phyloP scores from a whole-genome alignment of 2,113 vertebrate species.

The Pycnonotus jocosus region DNA sequence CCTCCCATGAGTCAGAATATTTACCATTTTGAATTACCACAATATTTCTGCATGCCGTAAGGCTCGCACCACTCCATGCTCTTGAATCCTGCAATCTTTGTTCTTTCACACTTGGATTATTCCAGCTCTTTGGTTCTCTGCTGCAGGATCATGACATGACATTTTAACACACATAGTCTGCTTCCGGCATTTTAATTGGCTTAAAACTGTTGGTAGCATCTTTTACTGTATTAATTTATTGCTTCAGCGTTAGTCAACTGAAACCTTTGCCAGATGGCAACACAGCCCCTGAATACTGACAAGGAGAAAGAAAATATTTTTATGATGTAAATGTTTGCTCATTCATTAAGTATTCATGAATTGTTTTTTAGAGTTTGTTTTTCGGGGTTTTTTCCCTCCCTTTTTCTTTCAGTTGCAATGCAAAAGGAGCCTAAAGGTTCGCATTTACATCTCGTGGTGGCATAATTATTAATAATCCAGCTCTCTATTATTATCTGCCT shows the following conservation, averaged over 20 bases:
- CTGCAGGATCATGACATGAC: slow-evolving; percentile 63
- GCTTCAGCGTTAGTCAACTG: slow-evolving; percentile 69
- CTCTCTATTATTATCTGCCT: neutral
- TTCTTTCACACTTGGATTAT: slow-evolving; percentile 39
- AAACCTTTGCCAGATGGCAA: slow-evolving; percentile 73
- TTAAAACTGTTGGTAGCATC: slow-evolving; percentile 67
- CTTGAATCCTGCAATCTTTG: slow-evolving; percentile 14
- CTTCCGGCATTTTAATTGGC: slow-evolving; percentile 70
- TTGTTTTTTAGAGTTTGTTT: neutral
- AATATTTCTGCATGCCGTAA: neutral
- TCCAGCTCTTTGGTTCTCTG: slow-evolving; percentile 50
- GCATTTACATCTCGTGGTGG: slow-evolving; percentile 12
- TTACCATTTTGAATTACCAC: neutral
- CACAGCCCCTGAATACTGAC: slow-evolving; percentile 58
- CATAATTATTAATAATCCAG: slow-evolving; percentile 44
- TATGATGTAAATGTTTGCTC: slow-evolving; percentile 58
- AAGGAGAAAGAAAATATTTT: slow-evolving; percentile 59
- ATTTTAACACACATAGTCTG: slow-evolving; percentile 64
- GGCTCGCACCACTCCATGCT: neutral
- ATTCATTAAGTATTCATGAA: slow-evolving; percentile 67
- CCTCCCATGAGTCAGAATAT: neutral
- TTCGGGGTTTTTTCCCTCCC: neutral
- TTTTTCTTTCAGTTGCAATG: slow-evolving; percentile 25
- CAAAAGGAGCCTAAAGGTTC: slow-evolving; percentile 12
- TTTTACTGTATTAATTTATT: slow-evolving; percentile 77